These are phyloP conservation scores for Ethmia dodecea DNA, from an alignment of 2,888 invertebrate species.

Conservation along the genomic window DNA sequence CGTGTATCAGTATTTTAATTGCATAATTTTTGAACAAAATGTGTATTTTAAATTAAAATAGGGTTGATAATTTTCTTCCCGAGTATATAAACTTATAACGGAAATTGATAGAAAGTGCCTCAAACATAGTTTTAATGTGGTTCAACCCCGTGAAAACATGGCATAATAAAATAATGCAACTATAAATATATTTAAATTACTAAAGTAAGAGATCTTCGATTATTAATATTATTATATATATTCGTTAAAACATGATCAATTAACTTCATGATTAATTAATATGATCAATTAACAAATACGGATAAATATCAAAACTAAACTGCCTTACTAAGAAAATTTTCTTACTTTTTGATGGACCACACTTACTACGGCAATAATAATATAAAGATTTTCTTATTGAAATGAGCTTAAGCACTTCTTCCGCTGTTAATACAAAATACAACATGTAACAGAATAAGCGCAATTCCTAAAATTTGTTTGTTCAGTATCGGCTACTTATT, in stretches of 20 bases:
- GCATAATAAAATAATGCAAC: slow-evolving; percentile 25
- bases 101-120: slow-evolving; percentile 35
- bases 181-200: slow-evolving; percentile 30
- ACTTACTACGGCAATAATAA: neutral
- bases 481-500: no score
- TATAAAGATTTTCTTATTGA: no score
- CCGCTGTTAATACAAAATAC: no score
- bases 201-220: no score
- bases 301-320: neutral
- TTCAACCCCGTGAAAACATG: slow-evolving; percentile 31
- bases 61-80: no score
- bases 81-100: no score
- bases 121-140: slow-evolving; percentile 24
- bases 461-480: no score
- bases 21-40: slow-evolving; percentile 3
- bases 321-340: slow-evolving; percentile 8
- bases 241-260: slow-evolving; percentile 1
- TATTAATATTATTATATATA: slow-evolving; percentile 9
- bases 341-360: slow-evolving; percentile 6
- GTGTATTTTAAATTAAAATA: slow-evolving; percentile 1
- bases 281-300: no score
- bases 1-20: slow-evolving; percentile 10
- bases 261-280: neutral
- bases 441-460: no score
- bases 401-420: no score